phyloP scores from a whole-genome alignment of 1,140 invertebrate species.

The Lithobius niger region DNA sequence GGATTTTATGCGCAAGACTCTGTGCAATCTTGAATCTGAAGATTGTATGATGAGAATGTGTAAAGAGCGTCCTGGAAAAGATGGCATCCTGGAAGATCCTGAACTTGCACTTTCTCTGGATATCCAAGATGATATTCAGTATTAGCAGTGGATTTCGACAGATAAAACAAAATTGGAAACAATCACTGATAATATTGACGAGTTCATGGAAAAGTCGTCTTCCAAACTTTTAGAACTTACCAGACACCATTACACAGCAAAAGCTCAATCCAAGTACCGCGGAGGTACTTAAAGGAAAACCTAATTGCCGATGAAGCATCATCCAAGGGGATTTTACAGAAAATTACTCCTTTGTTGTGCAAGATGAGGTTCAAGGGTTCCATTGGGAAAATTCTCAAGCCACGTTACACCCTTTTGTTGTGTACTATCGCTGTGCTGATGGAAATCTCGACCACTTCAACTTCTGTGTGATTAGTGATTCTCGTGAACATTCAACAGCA shows the following conservation, averaged over 20 bases:
- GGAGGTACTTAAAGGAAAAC: constrained; percentile 9
- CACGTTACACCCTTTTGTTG: constrained; percentile 20
- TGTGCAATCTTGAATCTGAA: constrained; percentile 9
- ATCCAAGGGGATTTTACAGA: constrained; percentile 19
- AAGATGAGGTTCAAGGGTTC: constrained; percentile 21
- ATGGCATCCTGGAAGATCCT: no score
- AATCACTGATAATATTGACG: neutral
- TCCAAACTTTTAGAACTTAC: neutral
- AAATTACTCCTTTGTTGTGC: constrained; percentile 21
- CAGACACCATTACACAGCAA: constrained; percentile 11
- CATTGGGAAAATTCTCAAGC: constrained; percentile 20
- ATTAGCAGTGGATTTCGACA: constrained; percentile 13
- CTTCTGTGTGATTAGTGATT: no score
- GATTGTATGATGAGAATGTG: constrained; percentile 13
- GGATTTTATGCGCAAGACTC: constrained; percentile 9
- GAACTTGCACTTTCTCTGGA: neutral
- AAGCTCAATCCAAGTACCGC: constrained; percentile 6
- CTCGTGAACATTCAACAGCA: no score
- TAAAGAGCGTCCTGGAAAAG: constrained; percentile 9
- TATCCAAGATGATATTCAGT: constrained; percentile 12
- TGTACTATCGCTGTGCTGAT: constrained; percentile 16
- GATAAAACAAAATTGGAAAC: constrained; percentile 7
- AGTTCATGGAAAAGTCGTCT: constrained; percentile 1
- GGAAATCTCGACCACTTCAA: no score
- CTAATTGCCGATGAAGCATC: constrained; percentile 1